Percentiles rank a stretch among this genome's conserved stretches.
These are phyloP conservation scores for Eulemur rufifrons DNA, from an alignment of 2,113 vertebrate genomes.

Conservation along the genomic window DNA sequence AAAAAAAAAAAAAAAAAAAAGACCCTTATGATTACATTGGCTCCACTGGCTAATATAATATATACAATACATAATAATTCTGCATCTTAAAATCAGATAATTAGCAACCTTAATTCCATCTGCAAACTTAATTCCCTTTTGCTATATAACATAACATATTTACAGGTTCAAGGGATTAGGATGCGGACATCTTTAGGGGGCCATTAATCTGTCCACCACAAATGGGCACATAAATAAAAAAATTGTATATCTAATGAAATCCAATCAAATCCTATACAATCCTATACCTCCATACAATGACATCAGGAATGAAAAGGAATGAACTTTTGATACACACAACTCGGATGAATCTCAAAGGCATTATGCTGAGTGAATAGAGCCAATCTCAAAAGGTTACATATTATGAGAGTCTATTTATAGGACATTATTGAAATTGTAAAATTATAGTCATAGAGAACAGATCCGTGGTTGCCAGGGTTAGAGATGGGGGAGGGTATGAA, in stretches of 20 bases:
- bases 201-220: background rate
- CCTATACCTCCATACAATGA: background rate
- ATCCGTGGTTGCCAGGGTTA: background rate
- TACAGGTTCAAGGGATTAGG: background rate
- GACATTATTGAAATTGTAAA: background rate
- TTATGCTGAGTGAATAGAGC: background rate
- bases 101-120: background rate
- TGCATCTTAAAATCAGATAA: background rate
- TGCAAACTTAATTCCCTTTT: background rate
- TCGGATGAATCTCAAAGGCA: background rate
- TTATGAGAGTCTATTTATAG: background rate
- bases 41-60: background rate
- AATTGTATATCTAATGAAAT: background rate
- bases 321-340: background rate
- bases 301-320: background rate
- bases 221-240: background rate
- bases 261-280: background rate
- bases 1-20: too few species aligned
- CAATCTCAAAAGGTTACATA: background rate
- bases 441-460: background rate
- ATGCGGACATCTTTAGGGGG: background rate
- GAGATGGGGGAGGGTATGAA: background rate
- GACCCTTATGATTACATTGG: background rate
- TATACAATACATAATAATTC: background rate
- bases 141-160: background rate